Base-by-base conservation (phyloP, 2,797 vertebrate species). In the Cirrhinus molitorella region DNA sequence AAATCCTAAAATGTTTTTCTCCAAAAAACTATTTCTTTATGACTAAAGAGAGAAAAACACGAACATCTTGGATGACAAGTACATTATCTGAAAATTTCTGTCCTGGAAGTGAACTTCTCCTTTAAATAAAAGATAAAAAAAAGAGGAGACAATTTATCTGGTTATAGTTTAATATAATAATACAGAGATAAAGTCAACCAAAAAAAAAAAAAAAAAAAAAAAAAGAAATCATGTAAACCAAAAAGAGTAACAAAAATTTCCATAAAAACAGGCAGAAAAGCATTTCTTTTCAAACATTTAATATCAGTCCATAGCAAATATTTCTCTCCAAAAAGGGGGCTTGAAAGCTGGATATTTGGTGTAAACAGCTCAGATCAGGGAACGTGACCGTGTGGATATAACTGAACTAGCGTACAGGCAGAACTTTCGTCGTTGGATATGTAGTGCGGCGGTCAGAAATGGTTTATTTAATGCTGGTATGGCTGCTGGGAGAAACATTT, bases 151-250 rank as follows among this genome's bases (percentile, higher is more conserved):
- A 93, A 95, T 94, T 96, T 95, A 93, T 96, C 97, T 95, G 94
- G 96, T 97, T 97, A 97, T 95, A 97, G 94, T 98, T 98, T 98
- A 99, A 98, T 98, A 97, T 96, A 96, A 95, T 95, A 95, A 98
- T 97, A 98, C 96, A 97, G 95, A 95, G 95, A 97, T 96, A 96
- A 89, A 83, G 90, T 93, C 96, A 97, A 96, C 94, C 95, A 95
- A 96, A 97, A 95, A 93, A 34, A 34, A 92, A 94, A 92, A 85
- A 92, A 94, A 92, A 85, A 92, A 92, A 94, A 91, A 95, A 95
- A 96, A 94, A 92, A 92, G 95, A 91, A 94, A 94, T 91, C 94
- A 45, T 53, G 75, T 51, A 91, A 85, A 87, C 90, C 92, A 89
- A 85, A 86, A 70, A 73, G 93, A 96, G 92, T 96, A 97, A 96